Evolutionary conservation across 2,797 vertebrate genomes (phyloP), one percentile per base, ranked within the genome.

Genomic region (Enteromius trimaculatus): DNA sequence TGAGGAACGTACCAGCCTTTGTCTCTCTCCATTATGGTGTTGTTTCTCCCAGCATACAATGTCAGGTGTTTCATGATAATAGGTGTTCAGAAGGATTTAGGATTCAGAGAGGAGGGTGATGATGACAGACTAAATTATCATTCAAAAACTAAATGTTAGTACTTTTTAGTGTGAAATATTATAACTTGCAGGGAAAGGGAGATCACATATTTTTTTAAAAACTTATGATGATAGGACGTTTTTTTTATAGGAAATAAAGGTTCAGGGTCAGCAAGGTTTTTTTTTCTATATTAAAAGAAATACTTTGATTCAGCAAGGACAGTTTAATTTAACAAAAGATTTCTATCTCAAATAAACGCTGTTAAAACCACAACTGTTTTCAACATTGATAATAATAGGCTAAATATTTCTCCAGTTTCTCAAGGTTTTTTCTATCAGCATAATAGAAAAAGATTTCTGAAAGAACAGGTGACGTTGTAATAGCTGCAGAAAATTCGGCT

Each of bases 11-110:
- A 1, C 2, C 13, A 16, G 42, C 60, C 60, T 86, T 87, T 85
- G 83, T 84, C 37, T 55, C 47, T 49, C 51, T 53, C 47, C 60
- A 81, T 86, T 87, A 83, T 85, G 80, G 39, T 82, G 80, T 89
- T 84, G 65, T 79, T 85, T 86, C 84, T 66, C 47, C 77, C 62
- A 58, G 55, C 19, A 74, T 81, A 87, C 77, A 49, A 42, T 51
- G 84, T 65, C 77, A 68, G 87, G 75, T 49, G 14, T 85, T 83
- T 88, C 79, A 75, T 65, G 81, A 49, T 72, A 72, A 71, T 51
- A 64, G 29, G 29, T 64, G 71, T 84, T 82, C 39, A 66, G 58
- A 83, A 86, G 65, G 82, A 85, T 79, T 42, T n/a, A 84, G 70
- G 58, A 80, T 84, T 55, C 44, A 51, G 7, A 31, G 11, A 60